Evolutionary conservation across 1,140 invertebrate species (phyloP).

Genomic region (Lepidurus packardi): DNA sequence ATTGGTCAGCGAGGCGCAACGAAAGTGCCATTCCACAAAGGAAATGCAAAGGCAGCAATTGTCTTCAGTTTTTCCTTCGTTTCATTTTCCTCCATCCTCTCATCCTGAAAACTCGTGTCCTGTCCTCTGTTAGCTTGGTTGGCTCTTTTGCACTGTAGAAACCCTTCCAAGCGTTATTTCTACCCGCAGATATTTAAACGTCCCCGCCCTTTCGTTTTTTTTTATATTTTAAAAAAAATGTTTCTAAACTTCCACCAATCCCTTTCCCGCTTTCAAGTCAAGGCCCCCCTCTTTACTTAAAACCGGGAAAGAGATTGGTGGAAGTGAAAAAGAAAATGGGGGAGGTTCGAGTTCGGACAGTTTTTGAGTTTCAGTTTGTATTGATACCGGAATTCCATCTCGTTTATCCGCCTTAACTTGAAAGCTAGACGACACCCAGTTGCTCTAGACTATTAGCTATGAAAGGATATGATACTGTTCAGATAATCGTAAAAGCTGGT

Average conservation of each 20-base stretch:
- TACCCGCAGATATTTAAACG: neutral
- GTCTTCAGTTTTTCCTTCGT: neutral
- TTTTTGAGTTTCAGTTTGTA: too few species aligned
- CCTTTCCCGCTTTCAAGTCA: too few species aligned
- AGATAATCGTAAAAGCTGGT: slow-evolving; percentile 11
- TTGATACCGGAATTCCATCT: too few species aligned
- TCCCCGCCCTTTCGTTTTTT: too few species aligned
- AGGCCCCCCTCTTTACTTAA: too few species aligned
- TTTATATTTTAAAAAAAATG: too few species aligned
- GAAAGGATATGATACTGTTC: slow-evolving; percentile 10
- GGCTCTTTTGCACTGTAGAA: neutral
- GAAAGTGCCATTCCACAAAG: slow-evolving; percentile 18
- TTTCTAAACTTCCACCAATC: too few species aligned
- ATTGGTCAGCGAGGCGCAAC: slow-evolving; percentile 20
- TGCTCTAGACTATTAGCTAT: slow-evolving; percentile 19
- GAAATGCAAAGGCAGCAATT: slow-evolving; percentile 21
- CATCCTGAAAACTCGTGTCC: neutral
- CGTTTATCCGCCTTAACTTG: too few species aligned
- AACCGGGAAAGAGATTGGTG: too few species aligned
- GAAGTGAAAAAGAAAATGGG: too few species aligned
- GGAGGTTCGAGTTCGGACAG: too few species aligned
- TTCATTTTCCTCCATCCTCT: neutral
- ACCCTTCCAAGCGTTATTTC: neutral
- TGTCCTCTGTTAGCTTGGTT: neutral
- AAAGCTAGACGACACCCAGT: neutral